A percentile compares a stretch with the other conserved stretches of the same genome.
phyloP scores from a whole-genome alignment of 2,113 vertebrate species.

The Psilopsiagon aurifrons region DNA sequence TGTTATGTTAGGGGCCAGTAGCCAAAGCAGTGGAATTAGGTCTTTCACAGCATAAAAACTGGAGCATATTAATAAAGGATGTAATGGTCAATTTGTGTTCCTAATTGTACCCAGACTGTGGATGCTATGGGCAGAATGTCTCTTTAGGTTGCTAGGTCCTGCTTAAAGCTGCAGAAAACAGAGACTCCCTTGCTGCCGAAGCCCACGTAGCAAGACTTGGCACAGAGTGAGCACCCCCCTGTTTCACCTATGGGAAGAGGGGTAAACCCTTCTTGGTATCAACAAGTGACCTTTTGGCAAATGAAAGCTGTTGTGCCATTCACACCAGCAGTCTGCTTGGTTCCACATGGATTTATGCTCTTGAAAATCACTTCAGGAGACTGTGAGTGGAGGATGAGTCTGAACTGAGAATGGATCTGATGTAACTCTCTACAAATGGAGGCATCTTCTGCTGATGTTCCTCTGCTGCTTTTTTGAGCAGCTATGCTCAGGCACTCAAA shows the following conservation, averaged over 20 bases:
- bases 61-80: neutral
- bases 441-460: neutral
- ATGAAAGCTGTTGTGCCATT: neutral
- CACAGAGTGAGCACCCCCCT: rapidly evolving
- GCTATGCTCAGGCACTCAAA: neutral
- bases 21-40: slow-evolving; percentile 30
- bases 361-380: neutral
- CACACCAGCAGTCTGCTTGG: neutral
- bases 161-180: neutral
- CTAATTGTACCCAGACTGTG: neutral
- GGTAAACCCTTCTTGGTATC: neutral
- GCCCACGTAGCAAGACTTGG: neutral
- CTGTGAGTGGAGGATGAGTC: neutral
- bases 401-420: neutral
- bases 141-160: neutral
- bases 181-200: neutral
- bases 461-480: neutral
- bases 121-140: neutral
- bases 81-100: neutral
- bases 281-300: neutral
- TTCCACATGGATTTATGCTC: neutral
- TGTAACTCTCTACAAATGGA: neutral
- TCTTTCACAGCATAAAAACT: neutral
- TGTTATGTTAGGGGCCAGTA: slow-evolving; percentile 45
- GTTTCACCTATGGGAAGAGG: neutral